Percentiles rank a stretch among this genome's conserved stretches.
phyloP scores from a whole-genome alignment of 2,113 vertebrate species.

The Bujurquina vittata region DNA sequence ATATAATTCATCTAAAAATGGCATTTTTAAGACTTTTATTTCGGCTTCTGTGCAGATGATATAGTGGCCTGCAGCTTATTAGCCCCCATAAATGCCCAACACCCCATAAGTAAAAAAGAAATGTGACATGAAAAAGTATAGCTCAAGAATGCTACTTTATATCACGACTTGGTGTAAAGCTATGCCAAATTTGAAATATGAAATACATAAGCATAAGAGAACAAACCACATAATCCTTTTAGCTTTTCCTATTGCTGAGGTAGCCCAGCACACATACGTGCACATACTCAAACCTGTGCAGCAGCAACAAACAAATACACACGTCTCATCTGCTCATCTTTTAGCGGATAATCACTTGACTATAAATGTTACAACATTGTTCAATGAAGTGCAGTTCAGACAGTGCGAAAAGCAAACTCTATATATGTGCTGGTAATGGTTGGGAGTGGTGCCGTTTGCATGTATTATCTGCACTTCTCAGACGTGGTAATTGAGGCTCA shows the following conservation, averaged over 20 bases:
- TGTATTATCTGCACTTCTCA: constrained; percentile 79
- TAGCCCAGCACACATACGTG: neutral
- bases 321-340: constrained; percentile 3
- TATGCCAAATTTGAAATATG: constrained; percentile 11
- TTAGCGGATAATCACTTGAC: constrained; percentile 34
- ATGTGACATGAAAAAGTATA: constrained; percentile 4
- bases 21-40: constrained; percentile 12
- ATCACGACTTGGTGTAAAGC: neutral
- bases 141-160: neutral
- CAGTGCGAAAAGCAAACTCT: constrained; percentile 67
- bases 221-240: neutral
- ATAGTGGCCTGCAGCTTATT: constrained; percentile 14
- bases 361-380: constrained; percentile 35
- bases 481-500: constrained; percentile 77
- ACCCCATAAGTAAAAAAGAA: neutral
- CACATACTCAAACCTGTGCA: neutral
- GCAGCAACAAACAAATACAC: neutral
- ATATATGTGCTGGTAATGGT: constrained; percentile 73
- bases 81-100: constrained; percentile 23
- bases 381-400: constrained; percentile 65
- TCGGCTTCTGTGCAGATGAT: constrained; percentile 20
- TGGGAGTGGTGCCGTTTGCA: constrained; percentile 76
- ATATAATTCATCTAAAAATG: neutral
- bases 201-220: neutral
- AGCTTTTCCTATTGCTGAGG: neutral